These are phyloP conservation scores for Himalopsyche phryganea DNA, from an alignment of 1,140 invertebrate genomes.

Conservation along the genomic window DNA sequence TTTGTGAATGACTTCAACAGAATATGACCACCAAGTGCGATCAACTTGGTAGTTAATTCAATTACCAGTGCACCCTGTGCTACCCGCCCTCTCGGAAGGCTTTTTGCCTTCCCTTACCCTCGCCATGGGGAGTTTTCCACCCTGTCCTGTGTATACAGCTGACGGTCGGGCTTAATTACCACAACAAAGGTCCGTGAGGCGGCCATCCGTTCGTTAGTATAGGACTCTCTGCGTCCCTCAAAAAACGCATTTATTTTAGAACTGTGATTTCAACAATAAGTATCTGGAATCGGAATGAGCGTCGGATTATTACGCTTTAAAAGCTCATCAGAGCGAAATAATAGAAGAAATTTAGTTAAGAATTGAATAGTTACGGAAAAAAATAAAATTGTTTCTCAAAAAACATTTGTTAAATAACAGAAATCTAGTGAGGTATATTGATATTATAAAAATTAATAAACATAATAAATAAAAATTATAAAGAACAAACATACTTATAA, in stretches of 20 bases:
- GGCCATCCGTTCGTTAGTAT: slow-evolving; percentile 30
- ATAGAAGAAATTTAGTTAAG: no score
- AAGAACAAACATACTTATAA: no score
- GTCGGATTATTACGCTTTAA: no score
- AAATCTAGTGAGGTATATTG: no score
- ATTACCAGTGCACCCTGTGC: slow-evolving; percentile 5
- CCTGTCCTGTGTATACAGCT: slow-evolving; percentile 23
- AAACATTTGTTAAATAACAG: no score
- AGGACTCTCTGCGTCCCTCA: slow-evolving; percentile 25
- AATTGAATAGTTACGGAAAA: no score
- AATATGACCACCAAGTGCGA: slow-evolving; percentile 3
- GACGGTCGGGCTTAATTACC: slow-evolving; percentile 32
- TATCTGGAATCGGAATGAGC: no score
- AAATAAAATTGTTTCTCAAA: no score
- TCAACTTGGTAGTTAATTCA: slow-evolving; percentile 24
- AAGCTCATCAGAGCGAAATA: no score
- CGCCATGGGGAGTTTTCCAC: not conserved
- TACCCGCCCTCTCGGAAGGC: not conserved
- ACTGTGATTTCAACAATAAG: not conserved
- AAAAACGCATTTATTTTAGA: slow-evolving; percentile 26
- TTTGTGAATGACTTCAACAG: not conserved
- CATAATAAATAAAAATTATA: no score
- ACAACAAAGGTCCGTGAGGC: slow-evolving; percentile 30
- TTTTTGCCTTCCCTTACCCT: slow-evolving; percentile 1
- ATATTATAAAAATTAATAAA: no score